Base-by-base conservation (phyloP, 1,140 invertebrate species). In the Nomia melanderi region DNA sequence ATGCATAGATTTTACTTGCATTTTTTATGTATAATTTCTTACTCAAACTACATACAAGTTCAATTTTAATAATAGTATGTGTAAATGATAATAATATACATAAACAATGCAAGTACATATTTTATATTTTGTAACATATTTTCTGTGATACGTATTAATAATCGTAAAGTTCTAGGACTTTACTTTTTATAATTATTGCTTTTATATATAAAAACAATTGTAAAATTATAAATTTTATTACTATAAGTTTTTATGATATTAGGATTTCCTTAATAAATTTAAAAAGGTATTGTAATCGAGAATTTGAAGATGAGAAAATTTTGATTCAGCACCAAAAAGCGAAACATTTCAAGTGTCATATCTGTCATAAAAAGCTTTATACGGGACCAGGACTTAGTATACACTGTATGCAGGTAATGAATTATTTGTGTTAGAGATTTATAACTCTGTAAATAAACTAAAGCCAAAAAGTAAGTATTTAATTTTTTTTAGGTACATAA, bases 261-360 rank as follows among this genome's bases (percentile, higher is more conserved):
- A 12, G 66, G 17, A 44, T 70, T 93, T 93, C 87, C 90, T 93
- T 93, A 91, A 93, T 85, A 78, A 70, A 78, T 84, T 91, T 64
- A 47, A 71, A 39, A 72, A 99, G 98, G 98, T 99, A 99, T 94
- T 99, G 99, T 90, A 99, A 99, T 93, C 94, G 99, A 87, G 99
- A 99, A 93, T 99, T 99, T 93, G 99, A 99, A 91, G 99, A 99
- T 94, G 99, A 99, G 92, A 99, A 99, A 92, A 99, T 99, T 93
- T 93, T 99, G n/a, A 99, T 99, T 87, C 99, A 99, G 91, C 99
- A 99, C 93, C 99, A 99, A 92, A 99, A 99, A 93, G 99, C 99
- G 25, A 99, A 99, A 93, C 99, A 99, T 94, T 99, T 99, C 89
- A 99, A 99, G 94, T 99, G 99, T 94, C 98, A 99, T 92, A 98